Percentiles rank a stretch among this genome's conserved stretches.
Evolutionary conservation across 2,888 invertebrate species (phyloP).

Genomic region (Tribolium freemani): DNA sequence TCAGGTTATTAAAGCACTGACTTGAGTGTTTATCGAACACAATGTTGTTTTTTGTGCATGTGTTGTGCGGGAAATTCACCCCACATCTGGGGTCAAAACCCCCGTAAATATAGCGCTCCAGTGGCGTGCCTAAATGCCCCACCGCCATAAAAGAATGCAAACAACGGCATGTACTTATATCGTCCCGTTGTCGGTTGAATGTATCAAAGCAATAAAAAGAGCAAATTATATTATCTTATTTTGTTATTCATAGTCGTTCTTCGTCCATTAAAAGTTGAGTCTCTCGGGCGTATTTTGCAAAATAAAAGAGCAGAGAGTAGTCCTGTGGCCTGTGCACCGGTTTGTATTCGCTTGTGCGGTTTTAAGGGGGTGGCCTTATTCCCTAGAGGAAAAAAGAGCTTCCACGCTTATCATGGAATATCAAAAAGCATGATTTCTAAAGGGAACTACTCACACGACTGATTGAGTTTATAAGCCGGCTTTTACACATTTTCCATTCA

Average conservation of each 20-base stretch:
- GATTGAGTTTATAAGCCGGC: constrained; percentile 38
- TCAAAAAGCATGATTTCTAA: constrained; percentile 43
- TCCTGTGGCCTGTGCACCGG: constrained; percentile 28
- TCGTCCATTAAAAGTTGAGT: constrained; percentile 63
- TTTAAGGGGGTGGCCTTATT: constrained; percentile 29
- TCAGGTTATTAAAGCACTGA: too few relatives aligned
- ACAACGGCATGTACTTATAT: neutral
- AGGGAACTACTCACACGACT: constrained; percentile 41
- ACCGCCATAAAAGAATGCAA: neutral
- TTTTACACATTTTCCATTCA: constrained; percentile 27
- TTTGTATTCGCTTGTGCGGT: constrained; percentile 41
- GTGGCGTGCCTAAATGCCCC: neutral
- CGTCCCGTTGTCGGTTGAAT: constrained; percentile 21
- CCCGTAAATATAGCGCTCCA: neutral
- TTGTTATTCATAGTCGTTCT: constrained; percentile 63
- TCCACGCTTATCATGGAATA: constrained; percentile 41
- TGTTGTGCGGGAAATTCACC: too few relatives aligned
- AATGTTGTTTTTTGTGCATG: too few relatives aligned
- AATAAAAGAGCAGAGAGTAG: constrained; percentile 57
- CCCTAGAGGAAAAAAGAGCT: constrained; percentile 35
- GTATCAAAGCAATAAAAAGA: constrained; percentile 56
- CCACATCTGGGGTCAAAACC: neutral
- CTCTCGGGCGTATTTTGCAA: constrained; percentile 61
- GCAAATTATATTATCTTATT: constrained; percentile 63
- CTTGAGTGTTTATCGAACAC: too few relatives aligned